A percentile compares a stretch with the other conserved stretches of the same genome.
Evolutionary conservation across 2,888 invertebrate genomes (phyloP).

Genomic region (Podabrus alpinus): DNA sequence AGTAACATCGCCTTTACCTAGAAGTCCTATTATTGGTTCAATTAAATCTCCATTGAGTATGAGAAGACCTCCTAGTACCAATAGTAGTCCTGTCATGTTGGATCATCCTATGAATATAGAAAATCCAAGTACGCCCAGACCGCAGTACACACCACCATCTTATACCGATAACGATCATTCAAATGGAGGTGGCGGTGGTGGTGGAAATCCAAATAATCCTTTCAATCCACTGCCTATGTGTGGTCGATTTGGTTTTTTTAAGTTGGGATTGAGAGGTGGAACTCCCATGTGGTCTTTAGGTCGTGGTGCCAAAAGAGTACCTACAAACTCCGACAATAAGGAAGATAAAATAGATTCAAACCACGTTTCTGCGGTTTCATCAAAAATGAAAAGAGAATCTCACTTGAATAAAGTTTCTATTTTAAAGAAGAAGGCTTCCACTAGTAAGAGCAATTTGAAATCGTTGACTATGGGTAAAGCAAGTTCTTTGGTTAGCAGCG

Average conservation of each 20-base stretch:
- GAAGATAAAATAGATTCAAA: constrained; percentile 35
- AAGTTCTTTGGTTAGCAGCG: constrained; percentile 61
- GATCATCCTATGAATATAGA: constrained; percentile 65
- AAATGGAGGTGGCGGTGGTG: constrained; percentile 48
- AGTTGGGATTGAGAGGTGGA: constrained; percentile 67
- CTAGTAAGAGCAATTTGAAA: constrained; percentile 48
- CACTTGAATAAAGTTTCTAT: constrained; percentile 63
- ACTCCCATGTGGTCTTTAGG: constrained; percentile 66
- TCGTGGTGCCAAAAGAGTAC: constrained; percentile 53
- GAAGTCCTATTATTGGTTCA: constrained; percentile 53
- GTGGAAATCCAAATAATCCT: constrained; percentile 60
- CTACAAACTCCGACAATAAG: constrained; percentile 45
- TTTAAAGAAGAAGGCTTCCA: constrained; percentile 59
- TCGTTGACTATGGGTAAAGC: constrained; percentile 54
- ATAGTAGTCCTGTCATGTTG: constrained; percentile 60
- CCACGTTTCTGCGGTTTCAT: constrained; percentile 19
- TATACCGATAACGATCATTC: constrained; percentile 22
- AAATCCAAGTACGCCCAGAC: constrained; percentile 61
- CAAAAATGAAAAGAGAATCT: constrained; percentile 55
- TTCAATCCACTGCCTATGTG: constrained; percentile 64
- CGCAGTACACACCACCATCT: constrained; percentile 51
- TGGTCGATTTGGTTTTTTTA: constrained; percentile 63
- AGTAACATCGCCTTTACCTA: constrained; percentile 35
- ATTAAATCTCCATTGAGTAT: constrained; percentile 61
- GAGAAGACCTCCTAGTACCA: constrained; percentile 60